Base-by-base conservation (phyloP, 2,113 vertebrate species). In the Notothenia coriiceps region DNA sequence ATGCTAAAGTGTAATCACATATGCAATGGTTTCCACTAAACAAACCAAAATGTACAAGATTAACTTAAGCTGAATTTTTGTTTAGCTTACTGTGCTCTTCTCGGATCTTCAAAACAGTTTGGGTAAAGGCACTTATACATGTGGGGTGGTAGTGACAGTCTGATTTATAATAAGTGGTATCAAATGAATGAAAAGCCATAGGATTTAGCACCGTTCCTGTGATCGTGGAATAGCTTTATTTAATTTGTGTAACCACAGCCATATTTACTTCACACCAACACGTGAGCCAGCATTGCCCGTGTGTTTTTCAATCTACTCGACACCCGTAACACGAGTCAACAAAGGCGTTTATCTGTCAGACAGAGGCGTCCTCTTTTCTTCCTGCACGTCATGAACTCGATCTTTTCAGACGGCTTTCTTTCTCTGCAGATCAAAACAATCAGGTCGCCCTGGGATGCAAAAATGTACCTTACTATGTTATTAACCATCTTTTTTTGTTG, bases 271-370 rank as follows among this genome's bases (percentile, higher is more conserved):
- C 62, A 44, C 44, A 54, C 25, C 25, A 46, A 29, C 47, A 54
- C 10, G 5, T 65, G 66, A 59, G 52, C 79, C 15, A 60, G 15
- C 18, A 4, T 50, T 3, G 13, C 18, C 46, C 17, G n/a, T 44
- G 9, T 44, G 55, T 77, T 80, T 83, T 78, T 67, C n/a, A 78
- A 17, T 81, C 65, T 74, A 17, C 25, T 22, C 35, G 13, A 66
- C 72, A 80, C 76, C 64, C 20, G 50, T 69, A 56, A 69, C 65
- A 61, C 18, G 11, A 56, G 29, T 70, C 29, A 47, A 33, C 47
- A 59, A n/a, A 66, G 49, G 47, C 25, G 10, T 64, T 57, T 20
- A 22, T 50, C 62, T 11, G 22, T 13, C 52, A 2, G 2, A 59
- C 43, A 35, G 33, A 8, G 12, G 22, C 12, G 2, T 55, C 10